Percentiles rank a stretch among this genome's conserved stretches.
These are phyloP conservation scores for Macrophya alboannulata DNA, from an alignment of 2,888 invertebrate species.

Conservation along the genomic window DNA sequence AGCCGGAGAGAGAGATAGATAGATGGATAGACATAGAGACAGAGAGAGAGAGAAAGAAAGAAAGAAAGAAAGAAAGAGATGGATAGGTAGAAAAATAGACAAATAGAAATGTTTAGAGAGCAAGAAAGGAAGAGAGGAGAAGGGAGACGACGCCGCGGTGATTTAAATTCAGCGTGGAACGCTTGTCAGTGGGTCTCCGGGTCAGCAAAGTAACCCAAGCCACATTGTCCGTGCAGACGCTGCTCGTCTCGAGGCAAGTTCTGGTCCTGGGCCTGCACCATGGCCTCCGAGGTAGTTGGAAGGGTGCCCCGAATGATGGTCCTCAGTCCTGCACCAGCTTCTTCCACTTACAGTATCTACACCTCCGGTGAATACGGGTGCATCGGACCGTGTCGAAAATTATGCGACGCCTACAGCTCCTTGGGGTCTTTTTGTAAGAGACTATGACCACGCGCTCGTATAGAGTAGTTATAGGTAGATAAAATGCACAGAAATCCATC, in stretches of 20 bases:
- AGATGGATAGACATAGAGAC: neutral
- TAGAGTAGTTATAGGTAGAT: neutral
- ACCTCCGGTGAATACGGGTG: neutral
- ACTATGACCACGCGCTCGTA: neutral
- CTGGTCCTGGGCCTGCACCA: conserved; percentile 24
- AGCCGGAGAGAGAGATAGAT: neutral
- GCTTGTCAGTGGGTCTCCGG: conserved; percentile 55
- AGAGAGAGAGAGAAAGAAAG: neutral
- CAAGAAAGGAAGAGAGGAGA: neutral
- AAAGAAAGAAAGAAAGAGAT: neutral
- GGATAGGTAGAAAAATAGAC: neutral
- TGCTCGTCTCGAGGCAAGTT: neutral
- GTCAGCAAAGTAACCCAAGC: conserved; percentile 55
- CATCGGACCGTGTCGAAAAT: conserved; percentile 7
- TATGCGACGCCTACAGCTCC: neutral
- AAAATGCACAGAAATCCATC: neutral
- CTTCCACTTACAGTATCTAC: neutral
- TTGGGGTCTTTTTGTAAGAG: neutral
- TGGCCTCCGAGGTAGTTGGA: neutral
- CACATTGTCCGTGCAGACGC: conserved; percentile 30
- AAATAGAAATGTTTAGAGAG: conserved; percentile 3
- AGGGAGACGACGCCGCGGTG: conserved; percentile 22
- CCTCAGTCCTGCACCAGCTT: conserved; percentile 14
- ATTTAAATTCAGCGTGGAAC: conserved; percentile 52
- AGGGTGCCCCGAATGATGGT: conserved; percentile 11